Evolutionary conservation across 2,888 invertebrate genomes (phyloP).

Genomic region (Apamea monoglypha): DNA sequence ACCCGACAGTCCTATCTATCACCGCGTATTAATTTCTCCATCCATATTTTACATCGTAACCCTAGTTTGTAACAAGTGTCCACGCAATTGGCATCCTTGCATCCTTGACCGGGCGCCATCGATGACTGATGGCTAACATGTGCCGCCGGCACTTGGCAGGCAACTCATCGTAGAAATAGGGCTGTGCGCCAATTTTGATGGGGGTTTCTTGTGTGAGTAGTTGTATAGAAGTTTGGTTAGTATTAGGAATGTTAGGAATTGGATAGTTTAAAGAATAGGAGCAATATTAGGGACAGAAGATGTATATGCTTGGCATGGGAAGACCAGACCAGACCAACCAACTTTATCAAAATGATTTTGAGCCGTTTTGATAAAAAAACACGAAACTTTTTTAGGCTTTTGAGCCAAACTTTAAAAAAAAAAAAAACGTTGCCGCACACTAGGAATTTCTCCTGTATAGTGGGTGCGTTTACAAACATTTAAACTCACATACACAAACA

Average conservation of each 20-base stretch:
- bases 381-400: too few species aligned
- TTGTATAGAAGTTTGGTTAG: neutral
- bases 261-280: neutral
- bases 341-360: too few species aligned
- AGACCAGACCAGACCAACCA: too few species aligned
- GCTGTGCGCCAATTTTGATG: constrained; percentile 68
- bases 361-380: neutral
- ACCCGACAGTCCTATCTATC: constrained; percentile 55
- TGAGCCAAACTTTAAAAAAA: too few species aligned
- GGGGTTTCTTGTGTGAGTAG: neutral
- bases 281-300: neutral
- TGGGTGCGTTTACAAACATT: too few species aligned
- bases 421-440: too few species aligned
- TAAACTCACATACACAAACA: too few species aligned
- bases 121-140: constrained; percentile 88
- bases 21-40: constrained; percentile 56
- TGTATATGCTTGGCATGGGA: neutral
- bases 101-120: constrained; percentile 87
- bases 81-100: constrained; percentile 85
- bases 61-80: constrained; percentile 79
- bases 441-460: too few species aligned
- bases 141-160: constrained; percentile 82
- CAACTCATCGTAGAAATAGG: constrained; percentile 83
- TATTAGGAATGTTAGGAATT: neutral
- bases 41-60: constrained; percentile 62